Percentiles rank a stretch among this genome's conserved stretches.
phyloP scores from a whole-genome alignment of 2,113 vertebrate genomes.

The Oryzias melastigma region DNA sequence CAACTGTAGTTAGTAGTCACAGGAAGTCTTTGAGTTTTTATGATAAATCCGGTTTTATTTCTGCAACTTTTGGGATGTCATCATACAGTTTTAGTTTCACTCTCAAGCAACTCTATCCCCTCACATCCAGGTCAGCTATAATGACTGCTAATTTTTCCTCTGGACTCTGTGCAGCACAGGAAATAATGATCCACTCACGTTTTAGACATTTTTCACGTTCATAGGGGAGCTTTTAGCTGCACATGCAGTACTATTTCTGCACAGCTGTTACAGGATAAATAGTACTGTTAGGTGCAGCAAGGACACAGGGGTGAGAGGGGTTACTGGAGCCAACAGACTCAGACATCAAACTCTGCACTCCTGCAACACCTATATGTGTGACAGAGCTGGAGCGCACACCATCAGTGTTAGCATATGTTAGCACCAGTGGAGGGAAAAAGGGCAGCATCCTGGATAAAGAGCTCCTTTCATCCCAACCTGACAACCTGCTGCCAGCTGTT shows the following conservation, averaged over 20 bases:
- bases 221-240: conserved; percentile 62
- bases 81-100: conserved; percentile 52
- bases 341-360: conserved; percentile 16
- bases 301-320: conserved; percentile 16
- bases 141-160: conserved; percentile 65
- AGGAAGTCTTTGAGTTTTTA: no score
- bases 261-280: conserved; percentile 70
- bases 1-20: no score
- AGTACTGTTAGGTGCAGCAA: conserved; percentile 44
- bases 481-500: conserved; percentile 53
- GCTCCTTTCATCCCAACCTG: conserved; percentile 59
- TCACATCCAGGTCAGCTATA: conserved; percentile 55
- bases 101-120: conserved; percentile 21
- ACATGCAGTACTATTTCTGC: conserved; percentile 58
- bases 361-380: conserved; percentile 33
- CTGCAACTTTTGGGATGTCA: conserved; percentile 1
- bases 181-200: conserved; percentile 64
- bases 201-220: conserved; percentile 62
- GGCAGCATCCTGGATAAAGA: conserved; percentile 43
- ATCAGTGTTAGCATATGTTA: conserved; percentile 59
- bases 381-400: conserved; percentile 36
- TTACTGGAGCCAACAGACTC: conserved; percentile 42
- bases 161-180: conserved; percentile 58
- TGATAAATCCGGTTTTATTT: conserved; percentile 19
- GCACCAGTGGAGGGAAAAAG: conserved; percentile 37